phyloP scores from a whole-genome alignment of 2,797 vertebrate genomes.

The Chloroceryle inda region DNA sequence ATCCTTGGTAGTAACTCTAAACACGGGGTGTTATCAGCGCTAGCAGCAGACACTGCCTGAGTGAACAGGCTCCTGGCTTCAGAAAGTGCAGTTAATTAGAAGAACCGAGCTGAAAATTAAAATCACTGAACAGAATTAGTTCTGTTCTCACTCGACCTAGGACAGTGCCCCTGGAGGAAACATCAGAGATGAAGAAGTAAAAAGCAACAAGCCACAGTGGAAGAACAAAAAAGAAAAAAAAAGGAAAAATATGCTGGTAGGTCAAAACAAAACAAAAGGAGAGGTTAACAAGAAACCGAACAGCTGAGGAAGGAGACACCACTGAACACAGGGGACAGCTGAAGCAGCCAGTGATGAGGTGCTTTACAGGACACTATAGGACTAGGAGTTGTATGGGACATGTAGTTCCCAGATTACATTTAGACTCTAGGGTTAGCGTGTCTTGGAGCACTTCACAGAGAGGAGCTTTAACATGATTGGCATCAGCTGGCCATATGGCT shows the following conservation, averaged over 20 bases:
- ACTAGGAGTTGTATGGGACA: not conserved
- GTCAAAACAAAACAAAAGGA: not conserved
- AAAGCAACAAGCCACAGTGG: not conserved
- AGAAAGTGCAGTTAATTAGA: too few relatives aligned
- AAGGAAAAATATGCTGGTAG: not conserved
- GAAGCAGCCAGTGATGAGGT: not conserved
- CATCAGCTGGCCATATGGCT: fast-evolving
- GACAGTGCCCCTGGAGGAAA: not conserved
- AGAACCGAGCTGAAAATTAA: too few relatives aligned
- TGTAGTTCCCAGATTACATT: not conserved
- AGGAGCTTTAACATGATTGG: not conserved
- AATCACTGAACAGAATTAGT: too few relatives aligned
- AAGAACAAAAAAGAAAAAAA: not conserved
- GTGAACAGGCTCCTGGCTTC: too few relatives aligned
- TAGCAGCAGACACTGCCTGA: too few relatives aligned
- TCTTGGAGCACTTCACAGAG: not conserved
- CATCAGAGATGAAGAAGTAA: not conserved
- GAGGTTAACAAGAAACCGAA: not conserved
- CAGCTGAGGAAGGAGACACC: not conserved
- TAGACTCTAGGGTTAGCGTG: not conserved
- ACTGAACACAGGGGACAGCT: not conserved
- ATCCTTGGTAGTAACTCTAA: too few relatives aligned
- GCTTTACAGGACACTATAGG: not conserved
- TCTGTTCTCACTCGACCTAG: too few relatives aligned
- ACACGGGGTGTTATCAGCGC: too few relatives aligned